These are phyloP conservation scores for Papilio helenus DNA, from an alignment of 1,140 invertebrate species.

Conservation along the genomic window DNA sequence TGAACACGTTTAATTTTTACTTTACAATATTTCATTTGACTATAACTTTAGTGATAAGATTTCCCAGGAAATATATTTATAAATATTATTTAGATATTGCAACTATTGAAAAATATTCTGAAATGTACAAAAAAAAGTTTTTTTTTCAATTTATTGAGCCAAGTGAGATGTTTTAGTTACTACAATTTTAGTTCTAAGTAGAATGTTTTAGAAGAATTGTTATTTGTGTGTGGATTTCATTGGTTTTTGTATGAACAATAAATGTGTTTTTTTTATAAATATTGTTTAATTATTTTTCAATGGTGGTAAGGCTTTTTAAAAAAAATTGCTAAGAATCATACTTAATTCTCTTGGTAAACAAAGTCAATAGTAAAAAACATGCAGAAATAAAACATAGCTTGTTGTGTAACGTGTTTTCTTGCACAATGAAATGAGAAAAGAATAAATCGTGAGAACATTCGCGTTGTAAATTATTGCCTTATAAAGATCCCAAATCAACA, in stretches of 20 bases:
- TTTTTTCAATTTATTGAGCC: neutral
- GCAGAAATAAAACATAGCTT: neutral
- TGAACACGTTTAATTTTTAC: neutral
- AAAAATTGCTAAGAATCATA: neutral
- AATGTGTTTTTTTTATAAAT: neutral
- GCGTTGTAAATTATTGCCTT: constrained; percentile 42
- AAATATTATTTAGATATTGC: too few relatives aligned
- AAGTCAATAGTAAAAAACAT: neutral
- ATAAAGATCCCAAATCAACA: constrained; percentile 41
- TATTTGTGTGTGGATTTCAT: neutral
- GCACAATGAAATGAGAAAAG: constrained; percentile 40
- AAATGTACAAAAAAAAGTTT: too few relatives aligned
- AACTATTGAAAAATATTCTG: neutral
- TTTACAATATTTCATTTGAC: neutral
- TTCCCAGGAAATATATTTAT: neutral
- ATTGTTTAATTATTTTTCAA: too few relatives aligned
- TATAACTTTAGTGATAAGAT: neutral
- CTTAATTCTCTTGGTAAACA: too few relatives aligned
- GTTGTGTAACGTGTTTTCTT: constrained; percentile 38
- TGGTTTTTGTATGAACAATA: neutral
- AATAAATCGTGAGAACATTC: constrained; percentile 43
- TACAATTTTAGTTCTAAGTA: neutral
- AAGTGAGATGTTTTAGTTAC: neutral
- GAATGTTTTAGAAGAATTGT: neutral
- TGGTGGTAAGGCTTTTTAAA: neutral